Percentiles rank a stretch among this genome's conserved stretches.
phyloP scores from a whole-genome alignment of 2,888 invertebrate genomes.

The Pteria penguin region DNA sequence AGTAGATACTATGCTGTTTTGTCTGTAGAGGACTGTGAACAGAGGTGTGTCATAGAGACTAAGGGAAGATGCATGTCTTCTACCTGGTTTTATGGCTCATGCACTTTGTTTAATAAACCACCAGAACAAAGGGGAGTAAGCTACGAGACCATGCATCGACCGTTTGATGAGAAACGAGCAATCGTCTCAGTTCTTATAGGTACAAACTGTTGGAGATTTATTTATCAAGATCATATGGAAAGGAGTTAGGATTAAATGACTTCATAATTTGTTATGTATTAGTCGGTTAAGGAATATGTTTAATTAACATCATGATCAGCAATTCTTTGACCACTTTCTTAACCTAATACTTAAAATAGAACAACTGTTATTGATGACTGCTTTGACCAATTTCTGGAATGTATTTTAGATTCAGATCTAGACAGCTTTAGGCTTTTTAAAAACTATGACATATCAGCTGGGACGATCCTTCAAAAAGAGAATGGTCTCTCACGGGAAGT shows the following conservation, averaged over 20 bases:
- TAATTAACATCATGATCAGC: too few relatives aligned
- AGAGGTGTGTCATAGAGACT: slow-evolving; percentile 8
- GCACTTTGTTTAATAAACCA: slow-evolving; percentile 8
- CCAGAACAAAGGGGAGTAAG: background rate
- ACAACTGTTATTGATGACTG: too few relatives aligned
- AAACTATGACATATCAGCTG: background rate
- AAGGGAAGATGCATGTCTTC: slow-evolving; percentile 11
- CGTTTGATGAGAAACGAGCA: background rate
- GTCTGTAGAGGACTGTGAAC: slow-evolving; percentile 21
- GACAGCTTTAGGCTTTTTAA: background rate
- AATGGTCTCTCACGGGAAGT: slow-evolving; percentile 3
- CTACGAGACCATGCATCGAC: background rate
- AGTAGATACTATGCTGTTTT: slow-evolving; percentile 4
- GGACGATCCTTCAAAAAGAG: background rate
- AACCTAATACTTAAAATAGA: too few relatives aligned
- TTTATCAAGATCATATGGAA: too few relatives aligned
- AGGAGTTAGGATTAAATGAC: too few relatives aligned
- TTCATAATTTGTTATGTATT: too few relatives aligned
- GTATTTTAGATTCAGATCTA: slow-evolving; percentile 26
- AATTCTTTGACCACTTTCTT: too few relatives aligned
- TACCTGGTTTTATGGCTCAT: background rate
- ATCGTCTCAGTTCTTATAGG: slow-evolving; percentile 6
- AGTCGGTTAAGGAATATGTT: too few relatives aligned
- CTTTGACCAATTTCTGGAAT: too few relatives aligned
- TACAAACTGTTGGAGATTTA: too few relatives aligned